Percentiles rank a stretch among this genome's conserved stretches.
These are phyloP conservation scores for Tenrec ecaudatus DNA, from an alignment of 2,113 vertebrate species.

Conservation along the genomic window DNA sequence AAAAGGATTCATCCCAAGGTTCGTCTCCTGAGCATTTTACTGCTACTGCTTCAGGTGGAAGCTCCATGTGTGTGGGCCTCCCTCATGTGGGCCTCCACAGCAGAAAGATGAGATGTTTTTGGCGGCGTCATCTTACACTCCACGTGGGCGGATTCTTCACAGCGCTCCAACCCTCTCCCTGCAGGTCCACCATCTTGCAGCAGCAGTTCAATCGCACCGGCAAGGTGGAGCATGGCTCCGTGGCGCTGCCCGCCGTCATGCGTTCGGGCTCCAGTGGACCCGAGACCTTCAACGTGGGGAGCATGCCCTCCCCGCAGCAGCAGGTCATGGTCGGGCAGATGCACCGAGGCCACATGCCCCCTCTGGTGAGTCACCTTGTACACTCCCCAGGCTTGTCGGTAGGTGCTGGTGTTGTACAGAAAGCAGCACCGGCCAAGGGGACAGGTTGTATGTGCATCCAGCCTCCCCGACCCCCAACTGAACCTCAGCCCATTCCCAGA, in stretches of 20 bases:
- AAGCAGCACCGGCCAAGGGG: too few species aligned
- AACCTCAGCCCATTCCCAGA: background rate
- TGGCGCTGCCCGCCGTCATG: slow-evolving; percentile 97
- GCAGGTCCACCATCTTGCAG: slow-evolving; percentile 96
- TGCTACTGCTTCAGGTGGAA: background rate
- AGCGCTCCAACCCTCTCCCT: background rate
- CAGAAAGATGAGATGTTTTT: too few species aligned
- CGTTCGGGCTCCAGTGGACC: slow-evolving; percentile 96
- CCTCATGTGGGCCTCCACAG: background rate
- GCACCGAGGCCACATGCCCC: slow-evolving; percentile 99
- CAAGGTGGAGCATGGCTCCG: slow-evolving; percentile 95
- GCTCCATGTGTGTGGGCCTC: background rate
- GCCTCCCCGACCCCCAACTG: background rate
- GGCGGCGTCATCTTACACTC: accelerated
- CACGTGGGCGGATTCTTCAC: accelerated
- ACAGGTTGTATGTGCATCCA: background rate
- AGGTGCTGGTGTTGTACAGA: background rate
- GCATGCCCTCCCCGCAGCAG: slow-evolving; percentile 97
- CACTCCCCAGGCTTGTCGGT: accelerated
- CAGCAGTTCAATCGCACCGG: slow-evolving; percentile 98
- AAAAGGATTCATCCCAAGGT: background rate
- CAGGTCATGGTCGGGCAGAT: slow-evolving; percentile 98
- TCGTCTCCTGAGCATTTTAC: background rate
- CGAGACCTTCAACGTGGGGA: slow-evolving; percentile 95
- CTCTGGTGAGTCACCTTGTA: slow-evolving; percentile 90